Conservation (phyloP, 2,888 invertebrate species). For the Chydorus sphaericus region DNA sequence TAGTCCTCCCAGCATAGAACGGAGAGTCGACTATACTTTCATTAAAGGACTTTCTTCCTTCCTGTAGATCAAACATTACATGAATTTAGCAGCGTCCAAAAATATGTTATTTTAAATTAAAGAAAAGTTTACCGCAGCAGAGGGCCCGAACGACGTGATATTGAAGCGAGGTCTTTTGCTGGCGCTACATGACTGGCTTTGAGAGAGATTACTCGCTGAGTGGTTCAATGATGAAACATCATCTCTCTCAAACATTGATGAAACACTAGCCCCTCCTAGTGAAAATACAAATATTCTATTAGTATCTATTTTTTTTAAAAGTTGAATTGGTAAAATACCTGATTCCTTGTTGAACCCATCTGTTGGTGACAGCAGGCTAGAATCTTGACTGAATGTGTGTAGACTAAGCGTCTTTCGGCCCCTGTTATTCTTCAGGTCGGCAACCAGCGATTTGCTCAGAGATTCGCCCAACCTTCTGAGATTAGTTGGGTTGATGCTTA, state of each 20-base stretch:
- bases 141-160: constrained; percentile 24
- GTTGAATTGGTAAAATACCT: background rate
- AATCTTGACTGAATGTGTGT: background rate
- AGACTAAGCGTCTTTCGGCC: constrained; percentile 12
- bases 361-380: background rate
- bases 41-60: constrained; percentile 11
- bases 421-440: background rate
- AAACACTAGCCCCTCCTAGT: background rate
- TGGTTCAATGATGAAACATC: constrained; percentile 2
- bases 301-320: background rate
- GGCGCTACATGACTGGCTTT: constrained; percentile 1
- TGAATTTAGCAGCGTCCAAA: background rate
- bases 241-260: background rate
- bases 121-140: constrained; percentile 20
- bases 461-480: background rate
- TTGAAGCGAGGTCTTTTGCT: constrained; percentile 24
- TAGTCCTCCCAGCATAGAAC: constrained; percentile 58
- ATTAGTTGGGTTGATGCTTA: background rate
- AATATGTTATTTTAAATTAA: constrained; percentile 10
- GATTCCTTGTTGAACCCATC: background rate
- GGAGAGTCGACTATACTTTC: constrained; percentile 41
- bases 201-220: background rate
- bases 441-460: background rate
- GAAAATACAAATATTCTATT: background rate
- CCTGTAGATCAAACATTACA: too few species aligned